Percentiles rank a stretch among this genome's conserved stretches.
phyloP scores from a whole-genome alignment of 2,113 vertebrate species.

The Sander lucioperca region DNA sequence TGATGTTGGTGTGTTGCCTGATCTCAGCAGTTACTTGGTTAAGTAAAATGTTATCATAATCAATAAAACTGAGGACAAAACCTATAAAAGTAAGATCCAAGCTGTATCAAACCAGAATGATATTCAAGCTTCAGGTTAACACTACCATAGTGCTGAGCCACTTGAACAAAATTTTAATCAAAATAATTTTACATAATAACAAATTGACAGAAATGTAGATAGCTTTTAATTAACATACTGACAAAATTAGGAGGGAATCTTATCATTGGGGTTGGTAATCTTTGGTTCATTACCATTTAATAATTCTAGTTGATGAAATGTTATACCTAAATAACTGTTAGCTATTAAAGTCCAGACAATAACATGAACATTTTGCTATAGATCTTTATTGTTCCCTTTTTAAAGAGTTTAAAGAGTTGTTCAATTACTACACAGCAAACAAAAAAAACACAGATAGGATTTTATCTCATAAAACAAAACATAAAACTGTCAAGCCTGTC shows the following conservation, averaged over 20 bases:
- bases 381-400: neutral
- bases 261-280: neutral
- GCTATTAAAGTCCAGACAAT: no score
- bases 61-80: neutral
- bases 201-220: neutral
- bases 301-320: neutral
- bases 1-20: neutral
- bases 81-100: neutral
- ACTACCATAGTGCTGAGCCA: neutral
- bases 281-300: neutral
- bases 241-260: neutral
- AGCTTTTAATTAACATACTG: neutral
- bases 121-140: neutral
- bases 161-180: slow-evolving; percentile 3
- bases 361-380: no score
- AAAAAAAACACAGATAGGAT: slow-evolving; percentile 14
- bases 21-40: neutral
- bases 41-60: neutral
- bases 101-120: neutral
- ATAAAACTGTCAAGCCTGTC: slow-evolving; percentile 39
- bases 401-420: neutral
- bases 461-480: slow-evolving; percentile 70
- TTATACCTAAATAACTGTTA: neutral
- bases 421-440: neutral
- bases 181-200: neutral